Conservation (phyloP, 1,140 invertebrate species). For the Oreohelix idahoensis region DNA sequence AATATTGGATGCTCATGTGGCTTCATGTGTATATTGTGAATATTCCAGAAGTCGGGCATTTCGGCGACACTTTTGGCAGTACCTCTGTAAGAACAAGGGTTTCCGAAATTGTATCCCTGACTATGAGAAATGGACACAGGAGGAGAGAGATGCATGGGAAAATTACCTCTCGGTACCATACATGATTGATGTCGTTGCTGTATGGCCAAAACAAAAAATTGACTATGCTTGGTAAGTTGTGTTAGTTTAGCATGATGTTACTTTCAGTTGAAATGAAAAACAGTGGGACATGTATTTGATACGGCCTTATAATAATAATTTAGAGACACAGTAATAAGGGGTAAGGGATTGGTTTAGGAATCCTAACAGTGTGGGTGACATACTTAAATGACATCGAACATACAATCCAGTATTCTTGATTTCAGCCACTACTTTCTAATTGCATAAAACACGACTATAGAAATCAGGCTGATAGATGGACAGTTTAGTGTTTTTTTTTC, state of each 20-base stretch:
- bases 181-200: constrained; percentile 52
- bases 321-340: no score
- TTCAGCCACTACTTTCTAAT: no score
- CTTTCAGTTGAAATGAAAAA: no score
- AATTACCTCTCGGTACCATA: constrained; percentile 45
- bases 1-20: constrained; percentile 52
- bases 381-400: no score
- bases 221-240: constrained; percentile 57
- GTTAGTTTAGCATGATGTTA: not conserved
- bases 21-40: constrained; percentile 46
- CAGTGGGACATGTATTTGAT: no score
- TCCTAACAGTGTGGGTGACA: no score
- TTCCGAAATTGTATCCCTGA: constrained; percentile 39
- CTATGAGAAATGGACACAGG: constrained; percentile 19
- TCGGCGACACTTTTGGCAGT: constrained; percentile 46
- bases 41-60: constrained; percentile 42
- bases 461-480: no score
- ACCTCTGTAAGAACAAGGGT: constrained; percentile 23
- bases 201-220: constrained; percentile 57
- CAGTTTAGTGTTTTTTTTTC: no score
- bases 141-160: constrained; percentile 35
- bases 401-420: no score
- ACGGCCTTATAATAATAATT: no score
- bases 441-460: no score
- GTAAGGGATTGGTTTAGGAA: no score